Percentiles rank a stretch among this genome's conserved stretches.
Conservation (phyloP, 2,113 vertebrate genomes). For the Sebastes schlegelii region DNA sequence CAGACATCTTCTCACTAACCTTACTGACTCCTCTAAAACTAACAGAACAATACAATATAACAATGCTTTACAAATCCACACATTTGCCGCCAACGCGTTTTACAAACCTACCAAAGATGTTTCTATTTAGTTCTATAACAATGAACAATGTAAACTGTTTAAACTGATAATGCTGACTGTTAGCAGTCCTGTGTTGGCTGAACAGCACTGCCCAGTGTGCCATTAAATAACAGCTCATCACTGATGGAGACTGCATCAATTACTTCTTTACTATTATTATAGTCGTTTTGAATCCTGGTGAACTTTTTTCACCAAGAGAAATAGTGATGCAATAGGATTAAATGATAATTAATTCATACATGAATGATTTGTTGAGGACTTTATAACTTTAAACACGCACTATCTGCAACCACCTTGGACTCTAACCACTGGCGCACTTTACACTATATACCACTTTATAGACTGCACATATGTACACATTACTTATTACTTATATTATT, state of each 20-base stretch:
- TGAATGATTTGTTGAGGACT: no score
- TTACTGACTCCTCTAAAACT: no score
- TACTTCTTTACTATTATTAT: not conserved
- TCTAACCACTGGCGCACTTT: no score
- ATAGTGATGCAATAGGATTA: not conserved
- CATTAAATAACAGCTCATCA: not conserved
- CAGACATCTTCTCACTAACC: no score
- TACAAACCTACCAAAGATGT: not conserved
- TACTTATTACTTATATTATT: no score
- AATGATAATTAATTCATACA: no score
- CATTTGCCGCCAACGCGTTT: not conserved
- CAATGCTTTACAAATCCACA: not conserved
- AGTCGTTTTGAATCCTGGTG: not conserved
- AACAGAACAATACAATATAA: no score
- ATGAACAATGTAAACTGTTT: not conserved
- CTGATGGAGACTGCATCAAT: not conserved
- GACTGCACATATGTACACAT: no score
- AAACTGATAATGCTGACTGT: constrained; percentile 30
- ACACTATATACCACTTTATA: no score
- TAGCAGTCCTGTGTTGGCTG: constrained; percentile 32
- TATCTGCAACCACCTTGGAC: no score
- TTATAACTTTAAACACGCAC: no score
- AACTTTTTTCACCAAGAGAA: not conserved
- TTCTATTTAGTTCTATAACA: not conserved
- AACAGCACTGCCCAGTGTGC: not conserved